Evolutionary conservation across 92 coral and sea anemone genomes (phyloP).

Genomic region (Porites lobata): DNA sequence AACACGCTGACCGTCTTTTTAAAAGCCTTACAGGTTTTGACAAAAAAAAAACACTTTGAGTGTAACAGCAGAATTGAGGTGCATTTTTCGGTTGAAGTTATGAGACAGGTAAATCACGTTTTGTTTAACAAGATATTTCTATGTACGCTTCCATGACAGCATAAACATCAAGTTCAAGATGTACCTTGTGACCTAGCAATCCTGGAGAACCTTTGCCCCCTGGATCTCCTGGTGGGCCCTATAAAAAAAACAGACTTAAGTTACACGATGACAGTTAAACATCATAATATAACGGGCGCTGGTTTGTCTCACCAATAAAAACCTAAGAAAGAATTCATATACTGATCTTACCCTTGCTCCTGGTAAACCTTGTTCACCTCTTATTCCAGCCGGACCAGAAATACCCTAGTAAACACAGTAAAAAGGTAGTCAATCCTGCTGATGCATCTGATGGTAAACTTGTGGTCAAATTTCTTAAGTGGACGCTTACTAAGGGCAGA

Average conservation of each 20-base stretch:
- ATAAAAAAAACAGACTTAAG: neutral
- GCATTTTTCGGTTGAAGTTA: too few species aligned
- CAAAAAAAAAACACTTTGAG: too few species aligned
- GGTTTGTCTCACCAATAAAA: too few species aligned
- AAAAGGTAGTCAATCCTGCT: neutral
- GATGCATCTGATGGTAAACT: neutral
- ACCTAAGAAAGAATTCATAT: too few species aligned
- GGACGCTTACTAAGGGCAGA: too few species aligned
- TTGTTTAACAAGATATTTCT: too few species aligned
- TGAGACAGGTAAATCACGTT: too few species aligned
- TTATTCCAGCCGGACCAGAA: conserved; percentile 57
- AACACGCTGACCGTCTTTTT: too few species aligned
- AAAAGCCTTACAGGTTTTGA: too few species aligned
- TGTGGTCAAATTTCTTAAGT: neutral
- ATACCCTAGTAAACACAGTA: conserved; percentile 34
- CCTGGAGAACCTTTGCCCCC: conserved; percentile 67
- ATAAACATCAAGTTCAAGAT: neutral
- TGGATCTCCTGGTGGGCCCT: conserved; percentile 76
- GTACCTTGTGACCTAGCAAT: conserved; percentile 66
- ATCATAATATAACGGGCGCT: neutral
- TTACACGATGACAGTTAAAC: neutral
- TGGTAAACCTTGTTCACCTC: conserved; percentile 60
- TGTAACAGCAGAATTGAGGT: too few species aligned
- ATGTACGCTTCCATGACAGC: too few species aligned
- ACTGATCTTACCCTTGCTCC: conserved; percentile 57